Percentiles rank a stretch among this genome's conserved stretches.
These are phyloP conservation scores for Leptosomus discolor DNA, from an alignment of 2,113 vertebrate genomes.

Conservation along the genomic window DNA sequence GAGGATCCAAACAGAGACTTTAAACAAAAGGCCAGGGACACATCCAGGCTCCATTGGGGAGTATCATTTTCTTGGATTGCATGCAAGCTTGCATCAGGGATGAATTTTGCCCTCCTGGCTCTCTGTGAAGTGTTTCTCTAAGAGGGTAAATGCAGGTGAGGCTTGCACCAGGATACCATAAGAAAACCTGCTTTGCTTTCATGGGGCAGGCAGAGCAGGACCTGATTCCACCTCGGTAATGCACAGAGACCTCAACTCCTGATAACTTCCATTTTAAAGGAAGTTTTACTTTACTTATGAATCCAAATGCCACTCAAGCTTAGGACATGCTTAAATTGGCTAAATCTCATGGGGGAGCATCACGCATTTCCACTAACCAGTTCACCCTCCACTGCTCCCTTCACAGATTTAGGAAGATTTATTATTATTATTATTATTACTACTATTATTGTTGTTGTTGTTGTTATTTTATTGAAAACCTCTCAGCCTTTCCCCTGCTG, in stretches of 20 bases:
- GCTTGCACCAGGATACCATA: rapidly evolving
- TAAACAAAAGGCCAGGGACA: not conserved
- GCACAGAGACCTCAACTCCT: not conserved
- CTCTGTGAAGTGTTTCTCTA: rapidly evolving
- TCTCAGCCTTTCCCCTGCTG: not conserved
- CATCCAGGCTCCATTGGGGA: not conserved
- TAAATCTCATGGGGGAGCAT: not conserved
- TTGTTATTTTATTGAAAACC: not conserved
- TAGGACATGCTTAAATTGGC: not conserved
- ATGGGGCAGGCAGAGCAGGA: not conserved
- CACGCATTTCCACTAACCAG: rapidly evolving
- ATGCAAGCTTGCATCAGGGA: not conserved
- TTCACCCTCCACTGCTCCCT: not conserved
- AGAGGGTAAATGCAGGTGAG: not conserved
- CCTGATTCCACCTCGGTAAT: not conserved
- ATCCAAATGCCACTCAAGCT: not conserved
- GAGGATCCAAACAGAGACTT: not conserved
- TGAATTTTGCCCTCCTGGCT: not conserved
- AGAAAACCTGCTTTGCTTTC: not conserved
- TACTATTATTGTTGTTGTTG: no score
- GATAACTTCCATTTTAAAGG: not conserved
- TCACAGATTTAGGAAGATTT: not conserved
- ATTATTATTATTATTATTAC: not conserved
- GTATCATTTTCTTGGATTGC: not conserved
- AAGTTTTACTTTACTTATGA: not conserved